Base-by-base conservation (phyloP, 2,888 invertebrate species). In the Taenaris catops region DNA sequence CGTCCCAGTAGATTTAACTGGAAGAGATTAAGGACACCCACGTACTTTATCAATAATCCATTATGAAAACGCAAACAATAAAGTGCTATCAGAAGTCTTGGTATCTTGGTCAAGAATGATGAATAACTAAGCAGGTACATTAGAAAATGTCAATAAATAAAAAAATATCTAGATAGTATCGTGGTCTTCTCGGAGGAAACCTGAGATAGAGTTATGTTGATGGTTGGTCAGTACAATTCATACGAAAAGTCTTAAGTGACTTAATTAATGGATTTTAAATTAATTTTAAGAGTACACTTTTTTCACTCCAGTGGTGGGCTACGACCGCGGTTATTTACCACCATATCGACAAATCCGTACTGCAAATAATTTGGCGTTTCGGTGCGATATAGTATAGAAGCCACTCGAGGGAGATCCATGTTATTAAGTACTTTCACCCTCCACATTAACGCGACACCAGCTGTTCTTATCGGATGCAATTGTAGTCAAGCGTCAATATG, bases 121-220 rank as follows among this genome's bases (percentile, higher is more conserved):
- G 80, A 75, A 86, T 84, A 58, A 59, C 49, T 54, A 49, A 48
- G 53, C 54, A 55, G 62, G 69, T 58, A 70, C 76, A 83, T 86
- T 83, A 84, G 79, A 79, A 81, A 81, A 79, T 75, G 80, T 79
- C 76, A 83, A 86, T 86, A 81, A 81, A 83, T 83, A 86, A 84
- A 81, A 83, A 79, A 65, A 67, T 78, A 80, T 83, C 79, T 62
- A 45, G 45, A 51, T 58, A 57, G 39, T 59, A 64, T 69, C 75
- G 75, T 71, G 64, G 57, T 38, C 44, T 43, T 47, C 44, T 44
- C 49, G 41, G 63, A 58, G 44, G 65, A 60, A 67, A 66, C 59
- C 46, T 50, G 63, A 76, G 63, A 63, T 64, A 64, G 53, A 55
- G 52, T 48, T 41, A 50, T 53, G 54, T n/a, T n/a, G n/a, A n/a